Base-by-base conservation (phyloP, 2,888 invertebrate genomes). In the Synanthedon myopaeformis region DNA sequence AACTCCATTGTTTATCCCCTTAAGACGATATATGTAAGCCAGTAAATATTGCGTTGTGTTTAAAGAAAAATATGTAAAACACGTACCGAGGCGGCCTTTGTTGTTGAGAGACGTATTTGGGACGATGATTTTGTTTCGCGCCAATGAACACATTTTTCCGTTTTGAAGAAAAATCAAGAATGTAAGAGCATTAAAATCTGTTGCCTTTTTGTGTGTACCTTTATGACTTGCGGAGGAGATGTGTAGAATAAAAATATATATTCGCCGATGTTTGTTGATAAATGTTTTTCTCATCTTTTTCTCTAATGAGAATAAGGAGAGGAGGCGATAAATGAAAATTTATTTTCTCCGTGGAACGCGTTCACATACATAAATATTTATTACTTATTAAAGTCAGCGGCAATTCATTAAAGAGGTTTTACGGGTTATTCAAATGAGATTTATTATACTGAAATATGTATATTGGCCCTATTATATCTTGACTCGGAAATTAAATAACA, bases 61-160 rank as follows among this genome's bases (percentile, higher is more conserved):
- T 76, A 76, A 76, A 76, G 70, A 76, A 74, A 75, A 79, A 79
- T 78, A 79, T 79, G 80, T 82, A 73, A 76, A 81, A 78, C 78
- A 76, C 75, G 75, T 74, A 73, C 72, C 66, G 61, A 62, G 65
- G 65, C 65, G 68, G 75, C 76, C 77, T 81, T 82, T 79, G 79
- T 79, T 79, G 74, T 72, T 74, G 72, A 72, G 68, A 75, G 78
- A 79, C 76, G 78, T 77, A 79, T 81, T 78, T 78, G 74, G 69
- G 60, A 74, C 71, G 77, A 78, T 79, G 79, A 82, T 82, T 83
- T 78, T 69, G 68, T 79, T 79, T 73, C 81, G 71, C 77, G 57
- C 74, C 81, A 78, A 76, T 78, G 79, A 82, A 78, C 78, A 78
- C 77, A 77, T 81, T 82, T 79, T 79, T 76, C 72, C 71, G 75